A percentile compares a stretch with the other conserved stretches of the same genome.
These are phyloP conservation scores for Phoronis australis DNA, from an alignment of 2,888 invertebrate genomes.

Conservation along the genomic window DNA sequence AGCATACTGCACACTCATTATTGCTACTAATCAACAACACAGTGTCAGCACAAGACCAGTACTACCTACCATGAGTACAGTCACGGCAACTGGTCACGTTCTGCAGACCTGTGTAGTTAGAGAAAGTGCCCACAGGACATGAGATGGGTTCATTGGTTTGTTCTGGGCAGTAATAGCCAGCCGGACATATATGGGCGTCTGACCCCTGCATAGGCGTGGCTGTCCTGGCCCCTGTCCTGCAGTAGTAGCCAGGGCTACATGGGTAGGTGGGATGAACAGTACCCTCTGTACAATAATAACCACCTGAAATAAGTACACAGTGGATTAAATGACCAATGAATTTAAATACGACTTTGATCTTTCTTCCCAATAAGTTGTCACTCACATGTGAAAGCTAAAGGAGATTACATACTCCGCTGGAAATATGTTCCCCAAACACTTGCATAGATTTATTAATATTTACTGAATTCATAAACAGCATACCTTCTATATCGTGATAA, in stretches of 20 bases:
- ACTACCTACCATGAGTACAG: constrained; percentile 32
- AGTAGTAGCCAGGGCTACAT: constrained; percentile 38
- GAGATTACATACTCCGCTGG: too few species aligned
- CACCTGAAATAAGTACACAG: constrained; percentile 30
- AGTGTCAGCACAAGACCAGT: too few species aligned
- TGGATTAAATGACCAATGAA: too few species aligned
- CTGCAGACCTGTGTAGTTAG: constrained; percentile 34
- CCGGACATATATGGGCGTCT: constrained; percentile 41
- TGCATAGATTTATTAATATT: too few species aligned
- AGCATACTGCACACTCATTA: too few species aligned
- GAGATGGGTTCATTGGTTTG: constrained; percentile 33
- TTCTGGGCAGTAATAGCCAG: constrained; percentile 44
- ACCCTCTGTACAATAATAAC: constrained; percentile 37
- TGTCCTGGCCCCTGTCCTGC: constrained; percentile 30
- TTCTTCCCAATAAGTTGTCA: too few species aligned
- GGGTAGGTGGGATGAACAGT: constrained; percentile 32
- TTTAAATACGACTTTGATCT: too few species aligned
- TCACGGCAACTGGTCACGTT: constrained; percentile 35
- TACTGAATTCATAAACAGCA: too few species aligned
- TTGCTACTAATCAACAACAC: too few species aligned
- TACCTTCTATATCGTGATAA: too few species aligned
- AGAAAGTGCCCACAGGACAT: constrained; percentile 39
- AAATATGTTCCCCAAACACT: too few species aligned
- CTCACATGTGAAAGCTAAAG: too few species aligned
- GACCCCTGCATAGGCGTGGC: constrained; percentile 34